Evolutionary conservation across 2,797 vertebrate species (phyloP).

Genomic region (Melanotaenia nigrans): DNA sequence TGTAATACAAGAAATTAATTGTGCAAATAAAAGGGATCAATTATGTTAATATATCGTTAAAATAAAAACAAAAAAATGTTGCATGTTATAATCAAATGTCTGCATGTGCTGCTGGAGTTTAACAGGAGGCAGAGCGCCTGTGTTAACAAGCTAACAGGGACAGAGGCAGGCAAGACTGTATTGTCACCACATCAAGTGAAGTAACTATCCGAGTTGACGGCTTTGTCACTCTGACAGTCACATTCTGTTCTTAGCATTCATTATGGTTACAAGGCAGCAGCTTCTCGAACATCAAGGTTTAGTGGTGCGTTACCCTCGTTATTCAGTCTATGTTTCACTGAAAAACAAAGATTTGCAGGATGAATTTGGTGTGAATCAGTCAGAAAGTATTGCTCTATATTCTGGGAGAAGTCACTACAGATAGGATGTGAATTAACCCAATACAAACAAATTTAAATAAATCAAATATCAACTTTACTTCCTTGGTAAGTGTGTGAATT

Average conservation of each 20-base stretch:
- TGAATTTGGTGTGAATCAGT: slow-evolving; percentile 13
- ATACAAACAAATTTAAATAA: slow-evolving; percentile 3
- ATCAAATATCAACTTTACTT: too few relatives aligned
- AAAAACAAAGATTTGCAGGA: slow-evolving; percentile 3
- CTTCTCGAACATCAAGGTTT: slow-evolving; percentile 29
- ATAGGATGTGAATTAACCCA: too few relatives aligned
- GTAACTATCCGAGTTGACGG: slow-evolving; percentile 51
- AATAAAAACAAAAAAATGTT: slow-evolving; percentile 9
- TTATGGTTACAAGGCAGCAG: slow-evolving; percentile 38
- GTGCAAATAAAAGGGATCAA: background rate
- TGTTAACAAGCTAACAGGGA: slow-evolving; percentile 57
- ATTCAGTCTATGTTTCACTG: slow-evolving; percentile 13
- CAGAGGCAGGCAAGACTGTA: slow-evolving; percentile 41
- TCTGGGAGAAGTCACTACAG: background rate
- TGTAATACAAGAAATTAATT: background rate
- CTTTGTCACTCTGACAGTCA: slow-evolving; percentile 65
- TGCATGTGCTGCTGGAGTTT: slow-evolving; percentile 41
- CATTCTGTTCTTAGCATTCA: slow-evolving; percentile 60
- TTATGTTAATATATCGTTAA: background rate
- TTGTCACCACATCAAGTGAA: slow-evolving; percentile 58
- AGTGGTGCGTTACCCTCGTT: slow-evolving; percentile 13
- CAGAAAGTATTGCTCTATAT: slow-evolving; percentile 11
- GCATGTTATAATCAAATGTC: slow-evolving; percentile 24
- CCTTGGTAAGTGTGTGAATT: background rate
- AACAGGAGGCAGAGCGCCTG: slow-evolving; percentile 43